These are phyloP conservation scores for Dryomyza anilis DNA, from an alignment of 2,888 invertebrate species.

Conservation along the genomic window DNA sequence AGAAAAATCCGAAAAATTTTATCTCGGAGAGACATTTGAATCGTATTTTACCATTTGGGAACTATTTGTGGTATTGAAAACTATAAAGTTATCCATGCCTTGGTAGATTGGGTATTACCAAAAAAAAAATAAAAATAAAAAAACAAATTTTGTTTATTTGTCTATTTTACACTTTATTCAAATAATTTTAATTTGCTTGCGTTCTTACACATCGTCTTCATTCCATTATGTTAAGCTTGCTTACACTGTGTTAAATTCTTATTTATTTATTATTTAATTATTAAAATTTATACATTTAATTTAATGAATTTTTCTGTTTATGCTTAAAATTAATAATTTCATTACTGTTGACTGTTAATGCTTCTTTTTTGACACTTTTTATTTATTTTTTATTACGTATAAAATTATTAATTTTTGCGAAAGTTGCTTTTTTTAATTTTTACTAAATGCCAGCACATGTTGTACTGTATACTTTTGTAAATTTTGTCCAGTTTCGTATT, in stretches of 20 bases:
- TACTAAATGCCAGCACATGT: too few relatives aligned
- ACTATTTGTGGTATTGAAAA: too few relatives aligned
- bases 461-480: too few relatives aligned
- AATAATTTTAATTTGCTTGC: conserved; percentile 5
- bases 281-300: conserved; percentile 21
- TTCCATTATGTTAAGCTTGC: too few relatives aligned
- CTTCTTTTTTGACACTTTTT: too few relatives aligned
- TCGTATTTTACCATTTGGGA: too few relatives aligned
- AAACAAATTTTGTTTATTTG: neutral
- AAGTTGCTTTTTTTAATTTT: conserved; percentile 4
- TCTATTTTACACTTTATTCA: conserved; percentile 27
- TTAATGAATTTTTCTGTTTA: conserved; percentile 13
- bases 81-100: too few relatives aligned
- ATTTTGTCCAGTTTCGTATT: neutral
- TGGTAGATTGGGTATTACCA: too few relatives aligned
- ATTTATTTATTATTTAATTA: neutral
- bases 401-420: conserved; percentile 18
- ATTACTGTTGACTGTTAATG: neutral
- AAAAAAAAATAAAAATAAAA: too few relatives aligned
- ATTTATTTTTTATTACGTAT: conserved; percentile 14
- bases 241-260: neutral
- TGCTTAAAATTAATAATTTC: conserved; percentile 9
- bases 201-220: too few relatives aligned
- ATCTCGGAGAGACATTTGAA: too few relatives aligned
- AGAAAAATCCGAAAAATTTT: too few relatives aligned